Evolutionary conservation across 2,797 vertebrate genomes (phyloP).

Genomic region (Lepilemur septentrionalis): DNA sequence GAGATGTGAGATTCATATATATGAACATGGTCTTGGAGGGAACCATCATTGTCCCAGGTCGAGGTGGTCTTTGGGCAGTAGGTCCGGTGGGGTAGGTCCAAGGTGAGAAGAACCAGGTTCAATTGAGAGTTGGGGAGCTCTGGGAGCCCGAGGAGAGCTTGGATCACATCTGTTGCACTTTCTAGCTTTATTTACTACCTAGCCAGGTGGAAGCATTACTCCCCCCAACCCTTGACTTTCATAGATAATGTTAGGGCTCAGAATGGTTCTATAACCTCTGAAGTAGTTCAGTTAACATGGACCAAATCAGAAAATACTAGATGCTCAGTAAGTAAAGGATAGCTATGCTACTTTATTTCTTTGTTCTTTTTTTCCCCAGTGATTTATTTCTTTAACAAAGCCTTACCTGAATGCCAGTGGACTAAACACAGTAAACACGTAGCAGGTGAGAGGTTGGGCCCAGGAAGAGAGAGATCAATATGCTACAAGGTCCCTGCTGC

Average conservation of each 20-base stretch:
- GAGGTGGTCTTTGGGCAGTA: background rate
- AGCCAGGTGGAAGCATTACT: too few relatives aligned
- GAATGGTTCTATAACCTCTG: background rate
- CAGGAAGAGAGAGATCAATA: background rate
- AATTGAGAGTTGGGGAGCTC: background rate
- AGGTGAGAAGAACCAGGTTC: background rate
- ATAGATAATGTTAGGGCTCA: background rate
- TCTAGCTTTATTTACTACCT: background rate
- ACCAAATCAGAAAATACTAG: background rate
- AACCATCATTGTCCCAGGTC: accelerated
- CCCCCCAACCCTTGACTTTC: background rate
- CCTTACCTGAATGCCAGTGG: background rate
- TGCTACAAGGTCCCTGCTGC: background rate
- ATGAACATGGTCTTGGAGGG: background rate
- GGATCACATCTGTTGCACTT: too few relatives aligned
- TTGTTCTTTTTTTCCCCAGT: background rate
- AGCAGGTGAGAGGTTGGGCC: background rate
- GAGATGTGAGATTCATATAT: constrained; percentile 30
- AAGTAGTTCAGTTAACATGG: background rate
- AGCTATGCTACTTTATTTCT: accelerated
- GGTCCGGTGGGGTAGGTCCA: too few relatives aligned
- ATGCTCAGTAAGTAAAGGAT: too few relatives aligned
- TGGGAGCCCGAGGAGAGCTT: accelerated
- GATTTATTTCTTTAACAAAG: background rate
- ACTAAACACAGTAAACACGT: too few relatives aligned